These are phyloP conservation scores for Chloroclysta siterata DNA, from an alignment of 2,888 invertebrate species.

Conservation along the genomic window DNA sequence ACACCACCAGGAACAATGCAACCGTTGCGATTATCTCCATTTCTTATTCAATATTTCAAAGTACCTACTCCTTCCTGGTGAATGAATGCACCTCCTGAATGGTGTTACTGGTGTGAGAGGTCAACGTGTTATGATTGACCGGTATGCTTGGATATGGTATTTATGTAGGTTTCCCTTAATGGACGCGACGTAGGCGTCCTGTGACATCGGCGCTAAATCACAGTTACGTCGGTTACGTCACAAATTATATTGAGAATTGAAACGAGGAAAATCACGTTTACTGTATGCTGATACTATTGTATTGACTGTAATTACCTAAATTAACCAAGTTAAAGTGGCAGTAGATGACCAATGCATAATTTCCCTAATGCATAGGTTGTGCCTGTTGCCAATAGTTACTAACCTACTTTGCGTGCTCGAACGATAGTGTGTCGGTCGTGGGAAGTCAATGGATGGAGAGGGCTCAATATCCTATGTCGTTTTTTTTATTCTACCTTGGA, in stretches of 20 bases:
- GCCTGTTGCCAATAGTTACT: no score
- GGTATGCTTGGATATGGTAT: not conserved
- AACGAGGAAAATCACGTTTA: not conserved
- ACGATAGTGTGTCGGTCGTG: no score
- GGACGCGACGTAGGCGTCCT: not conserved
- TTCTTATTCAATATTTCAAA: not conserved
- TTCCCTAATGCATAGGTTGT: no score
- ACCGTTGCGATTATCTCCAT: conserved; percentile 8
- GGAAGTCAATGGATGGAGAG: no score
- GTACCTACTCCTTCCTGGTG: no score
- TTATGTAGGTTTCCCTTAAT: conserved; percentile 5
- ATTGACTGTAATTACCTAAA: no score
- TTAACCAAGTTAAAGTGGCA: no score
- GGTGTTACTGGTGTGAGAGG: conserved; percentile 2
- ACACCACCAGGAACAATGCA: not conserved
- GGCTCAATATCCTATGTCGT: no score
- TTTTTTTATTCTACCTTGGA: no score
- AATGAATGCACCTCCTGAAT: not conserved
- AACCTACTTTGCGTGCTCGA: not conserved
- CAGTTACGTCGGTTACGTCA: not conserved
- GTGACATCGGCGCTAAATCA: conserved; percentile 12
- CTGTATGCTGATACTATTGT: no score
- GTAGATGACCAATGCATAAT: no score
- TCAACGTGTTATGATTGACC: not conserved
- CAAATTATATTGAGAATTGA: not conserved